Evolutionary conservation across 1,140 invertebrate genomes (phyloP), one percentile per base, ranked within the genome.

Genomic region (Pogonomyrmex californicus): DNA sequence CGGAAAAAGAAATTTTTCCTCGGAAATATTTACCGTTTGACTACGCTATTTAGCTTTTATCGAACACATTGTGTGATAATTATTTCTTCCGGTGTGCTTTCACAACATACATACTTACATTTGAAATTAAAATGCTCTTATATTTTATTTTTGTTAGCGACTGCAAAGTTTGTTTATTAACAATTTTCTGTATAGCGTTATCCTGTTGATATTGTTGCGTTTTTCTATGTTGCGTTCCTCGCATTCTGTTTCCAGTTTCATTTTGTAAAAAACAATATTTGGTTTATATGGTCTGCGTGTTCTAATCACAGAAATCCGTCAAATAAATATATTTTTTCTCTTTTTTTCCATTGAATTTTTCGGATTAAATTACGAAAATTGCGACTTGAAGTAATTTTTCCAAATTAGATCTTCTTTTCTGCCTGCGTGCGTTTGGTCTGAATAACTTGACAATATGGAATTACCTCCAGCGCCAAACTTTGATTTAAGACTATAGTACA

Each of bases 91-190:
- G n/a, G 12, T 9, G 7, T 77, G 33, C 10, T 44, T 60, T 77
- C 47, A 10, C 36, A 30, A 14, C 23, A 17, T 79, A 14, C 23
- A 17, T 79, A 38, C 12, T 41, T 38, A 1, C 10, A 9, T 5
- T 58, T 33, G 9, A 66, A 30, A 49, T 17, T 51, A 44, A 7
- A 7, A 10, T 5, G 23, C 33, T 17, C 10, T 10, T 4, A 2
- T 4, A 51, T 66, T 79, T 70, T 66, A 70, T 81, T 81, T 81
- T 70, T 70, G n/a, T 79, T 68, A 68, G 44, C 6, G 0, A 47
- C 17, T 12, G 12, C 30, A 12, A 4, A 41, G 41, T 47, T 65
- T 78, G 76, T 79, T 79, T 68, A 36, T 41, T 81, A 51, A 38
- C 47, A 70, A 81, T 81, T 81, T 44, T 54, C 12, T 36, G 7